These are phyloP conservation scores for Enoplosus armatus DNA, from an alignment of 2,797 vertebrate species.

Conservation along the genomic window DNA sequence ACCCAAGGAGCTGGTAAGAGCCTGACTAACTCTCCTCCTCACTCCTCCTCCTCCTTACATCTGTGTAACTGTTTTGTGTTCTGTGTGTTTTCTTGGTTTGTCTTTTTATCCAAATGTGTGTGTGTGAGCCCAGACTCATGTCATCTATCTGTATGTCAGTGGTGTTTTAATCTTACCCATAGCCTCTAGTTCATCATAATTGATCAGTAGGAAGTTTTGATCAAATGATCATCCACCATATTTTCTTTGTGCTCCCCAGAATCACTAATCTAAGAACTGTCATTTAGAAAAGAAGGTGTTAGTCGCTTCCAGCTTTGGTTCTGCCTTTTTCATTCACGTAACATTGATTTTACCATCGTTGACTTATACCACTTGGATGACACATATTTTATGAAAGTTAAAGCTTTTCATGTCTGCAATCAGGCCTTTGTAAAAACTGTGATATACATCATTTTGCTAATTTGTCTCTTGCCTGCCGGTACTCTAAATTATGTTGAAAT, in stretches of 20 bases:
- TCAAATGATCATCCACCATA: constrained; percentile 41
- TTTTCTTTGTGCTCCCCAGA: constrained; percentile 40
- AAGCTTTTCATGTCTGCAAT: not conserved
- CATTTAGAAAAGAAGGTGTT: constrained; percentile 62
- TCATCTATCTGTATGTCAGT: constrained; percentile 52
- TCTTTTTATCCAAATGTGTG: constrained; percentile 25
- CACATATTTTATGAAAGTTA: not conserved
- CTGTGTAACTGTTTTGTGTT: constrained; percentile 54
- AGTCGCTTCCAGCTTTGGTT: constrained; percentile 42
- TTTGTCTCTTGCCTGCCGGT: constrained; percentile 36
- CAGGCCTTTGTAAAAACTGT: constrained; percentile 6
- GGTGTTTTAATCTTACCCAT: constrained; percentile 60
- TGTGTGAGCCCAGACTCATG: constrained; percentile 39
- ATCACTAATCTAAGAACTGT: constrained; percentile 65
- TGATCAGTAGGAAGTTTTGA: constrained; percentile 55
- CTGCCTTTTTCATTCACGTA: constrained; percentile 37
- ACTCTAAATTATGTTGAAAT: constrained; percentile 40
- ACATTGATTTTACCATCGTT: constrained; percentile 43
- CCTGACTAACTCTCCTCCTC: constrained; percentile 77
- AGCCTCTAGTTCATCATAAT: constrained; percentile 48
- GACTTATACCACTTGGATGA: constrained; percentile 9
- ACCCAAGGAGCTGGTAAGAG: constrained; percentile 99
- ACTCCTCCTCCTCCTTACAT: constrained; percentile 42
- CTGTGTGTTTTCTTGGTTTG: constrained; percentile 46
- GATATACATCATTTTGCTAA: not conserved